A percentile compares a stretch with the other conserved stretches of the same genome.
Evolutionary conservation across 2,113 vertebrate genomes (phyloP).

Genomic region (Pelobates fuscus): DNA sequence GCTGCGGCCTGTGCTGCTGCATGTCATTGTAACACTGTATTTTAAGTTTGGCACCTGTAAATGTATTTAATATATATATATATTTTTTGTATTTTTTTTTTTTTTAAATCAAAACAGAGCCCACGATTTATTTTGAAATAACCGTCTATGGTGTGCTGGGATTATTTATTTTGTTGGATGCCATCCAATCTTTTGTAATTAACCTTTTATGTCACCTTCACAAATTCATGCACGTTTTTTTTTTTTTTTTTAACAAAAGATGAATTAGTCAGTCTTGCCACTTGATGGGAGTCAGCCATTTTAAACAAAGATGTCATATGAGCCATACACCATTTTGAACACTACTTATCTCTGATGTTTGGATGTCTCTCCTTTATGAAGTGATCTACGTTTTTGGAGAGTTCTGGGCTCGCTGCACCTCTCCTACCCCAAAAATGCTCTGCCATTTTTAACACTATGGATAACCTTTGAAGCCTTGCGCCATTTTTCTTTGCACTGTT

Average conservation of each 20-base stretch:
- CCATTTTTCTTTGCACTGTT: conserved; percentile 49
- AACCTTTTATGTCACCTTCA: too few relatives aligned
- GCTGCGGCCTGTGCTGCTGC: not conserved
- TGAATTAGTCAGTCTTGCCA: not conserved
- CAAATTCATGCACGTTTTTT: not conserved
- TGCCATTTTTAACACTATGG: conserved; percentile 15
- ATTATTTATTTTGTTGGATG: not conserved
- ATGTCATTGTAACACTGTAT: not conserved
- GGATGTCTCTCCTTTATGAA: not conserved
- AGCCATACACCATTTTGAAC: conserved; percentile 1
- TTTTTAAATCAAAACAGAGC: not conserved
- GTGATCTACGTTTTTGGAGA: not conserved
- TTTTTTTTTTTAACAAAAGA: not conserved
- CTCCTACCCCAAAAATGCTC: not conserved
- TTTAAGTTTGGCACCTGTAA: not conserved
- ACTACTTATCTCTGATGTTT: not conserved
- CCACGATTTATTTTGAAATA: not conserved
- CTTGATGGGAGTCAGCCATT: conserved; percentile 19
- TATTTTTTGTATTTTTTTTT: not conserved
- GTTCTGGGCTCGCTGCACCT: not conserved
- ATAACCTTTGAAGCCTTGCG: conserved; percentile 37
- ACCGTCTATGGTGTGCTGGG: not conserved
- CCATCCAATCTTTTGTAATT: too few relatives aligned
- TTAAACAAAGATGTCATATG: conserved; percentile 7
- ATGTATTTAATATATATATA: not conserved